Base-by-base conservation (phyloP, 2,113 vertebrate genomes). In the Microtus oregoni region DNA sequence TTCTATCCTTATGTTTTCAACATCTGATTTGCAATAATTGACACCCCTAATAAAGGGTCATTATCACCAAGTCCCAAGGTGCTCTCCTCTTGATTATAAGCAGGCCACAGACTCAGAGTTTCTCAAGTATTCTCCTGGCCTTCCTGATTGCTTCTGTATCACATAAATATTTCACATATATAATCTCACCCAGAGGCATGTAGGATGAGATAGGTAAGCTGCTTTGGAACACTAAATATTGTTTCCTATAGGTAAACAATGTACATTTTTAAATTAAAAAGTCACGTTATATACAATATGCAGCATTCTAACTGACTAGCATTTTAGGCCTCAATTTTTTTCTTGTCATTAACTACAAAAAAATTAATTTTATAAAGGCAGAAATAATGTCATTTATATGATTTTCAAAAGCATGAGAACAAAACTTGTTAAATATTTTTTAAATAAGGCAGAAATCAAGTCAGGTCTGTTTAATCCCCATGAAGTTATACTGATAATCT, bases 401-500 rank as follows among this genome's bases (percentile, higher is more conserved):
- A 26, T 5, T 79, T 85, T 90, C 82, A 96, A 32, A 63, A 83
- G n/a, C 13, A 47, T 78, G 47, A 82, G 61, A 82, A 73, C 10
- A 82, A 85, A 55, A 8, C 7, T 91, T 79, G 73, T 9, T 77
- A 26, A 70, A n/a, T 75, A 17, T 65, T 44, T 89, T 55, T 32
- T 86, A 50, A 91, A 77, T 86, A 67, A 67, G n/a, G 13, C 47
- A 68, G 22, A 82, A 82, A 90, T 75, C 67, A 94, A 78, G 26
- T 95, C 35, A 89, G 11, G 7, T 12, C 52, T 92, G n/a, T 58
- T 94, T 90, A 93, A 89, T 89, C 8, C 38, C 22, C 86, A 3
- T n/a, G 75, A 93, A 30, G 94, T 75, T 94, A 68, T 87, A 67
- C 2, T 35, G 52, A 73, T 83, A 78, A 86, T 91, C 91, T 89